Percentiles rank a stretch among this genome's conserved stretches.
Evolutionary conservation across 2,888 invertebrate species (phyloP).

Genomic region (Xanthorhoe spadicearia): DNA sequence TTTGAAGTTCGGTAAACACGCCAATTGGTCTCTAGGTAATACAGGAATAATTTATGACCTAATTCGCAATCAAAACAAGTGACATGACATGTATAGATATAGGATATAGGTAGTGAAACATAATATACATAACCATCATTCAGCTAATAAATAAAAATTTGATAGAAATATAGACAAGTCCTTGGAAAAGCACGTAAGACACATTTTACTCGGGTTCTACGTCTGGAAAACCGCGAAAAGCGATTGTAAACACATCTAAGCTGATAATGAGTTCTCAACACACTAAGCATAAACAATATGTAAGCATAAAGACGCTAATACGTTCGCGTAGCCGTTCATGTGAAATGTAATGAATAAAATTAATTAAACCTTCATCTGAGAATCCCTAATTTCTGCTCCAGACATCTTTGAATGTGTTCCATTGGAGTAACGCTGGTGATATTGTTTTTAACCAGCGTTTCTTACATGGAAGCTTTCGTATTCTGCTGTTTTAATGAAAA

Average conservation of each 20-base stretch:
- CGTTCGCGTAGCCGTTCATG: background rate
- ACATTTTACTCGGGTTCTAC: no score
- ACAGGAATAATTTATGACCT: background rate
- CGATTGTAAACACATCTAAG: background rate
- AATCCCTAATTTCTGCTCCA: conserved; percentile 13
- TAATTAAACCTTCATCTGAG: conserved; percentile 15
- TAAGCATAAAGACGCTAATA: background rate
- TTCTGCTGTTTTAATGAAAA: background rate
- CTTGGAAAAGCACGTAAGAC: background rate
- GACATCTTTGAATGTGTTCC: conserved; percentile 12
- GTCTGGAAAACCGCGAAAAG: no score
- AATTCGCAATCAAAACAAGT: background rate
- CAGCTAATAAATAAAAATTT: no score
- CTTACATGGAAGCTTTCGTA: background rate
- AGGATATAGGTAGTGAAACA: no score
- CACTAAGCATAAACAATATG: background rate
- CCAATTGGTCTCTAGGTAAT: conserved; percentile 12
- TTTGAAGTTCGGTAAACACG: conserved; percentile 21
- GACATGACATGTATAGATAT: background rate
- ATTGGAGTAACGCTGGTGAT: background rate
- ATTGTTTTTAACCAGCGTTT: conserved; percentile 5
- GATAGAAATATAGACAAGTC: background rate
- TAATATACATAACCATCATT: no score
- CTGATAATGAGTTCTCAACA: background rate
- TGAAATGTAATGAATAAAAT: conserved; percentile 12